Conservation (phyloP, 2,113 vertebrate genomes). For the Antechinus stuartii region DNA sequence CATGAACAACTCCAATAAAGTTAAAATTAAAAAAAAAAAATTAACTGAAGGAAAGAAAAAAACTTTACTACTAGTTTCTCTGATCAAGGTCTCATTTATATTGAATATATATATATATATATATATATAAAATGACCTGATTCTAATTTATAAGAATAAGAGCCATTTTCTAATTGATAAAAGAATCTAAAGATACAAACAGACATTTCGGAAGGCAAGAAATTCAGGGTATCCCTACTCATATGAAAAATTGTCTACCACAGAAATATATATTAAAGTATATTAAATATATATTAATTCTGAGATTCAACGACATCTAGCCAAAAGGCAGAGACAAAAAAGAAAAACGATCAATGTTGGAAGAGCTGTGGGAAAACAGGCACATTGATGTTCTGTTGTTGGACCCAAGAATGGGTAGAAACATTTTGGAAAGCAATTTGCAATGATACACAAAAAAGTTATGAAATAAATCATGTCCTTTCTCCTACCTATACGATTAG, state of each 20-base stretch:
- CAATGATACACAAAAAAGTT: not conserved
- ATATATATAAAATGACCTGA: not conserved
- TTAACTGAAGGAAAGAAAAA: too few relatives aligned
- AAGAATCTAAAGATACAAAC: not conserved
- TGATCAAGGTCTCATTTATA: not conserved
- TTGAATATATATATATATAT: too few relatives aligned
- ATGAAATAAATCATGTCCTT: not conserved
- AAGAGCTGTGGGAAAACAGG: too few relatives aligned
- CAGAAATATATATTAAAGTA: not conserved
- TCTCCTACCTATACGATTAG: not conserved
- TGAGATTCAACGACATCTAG: not conserved
- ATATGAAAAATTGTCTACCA: not conserved
- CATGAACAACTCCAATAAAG: too few relatives aligned
- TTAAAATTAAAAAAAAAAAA: too few relatives aligned
- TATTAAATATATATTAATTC: not conserved
- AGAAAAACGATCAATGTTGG: not conserved
- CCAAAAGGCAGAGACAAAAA: not conserved
- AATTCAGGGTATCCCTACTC: not conserved
- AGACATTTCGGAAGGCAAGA: not conserved
- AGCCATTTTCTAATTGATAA: not conserved
- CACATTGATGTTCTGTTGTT: not conserved
- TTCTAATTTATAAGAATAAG: not conserved
- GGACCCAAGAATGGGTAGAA: not conserved
- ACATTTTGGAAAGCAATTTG: not conserved
- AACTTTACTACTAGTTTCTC: not conserved